Conservation (phyloP, 2,797 vertebrate species). For the Oceanodroma leucorhoa region DNA sequence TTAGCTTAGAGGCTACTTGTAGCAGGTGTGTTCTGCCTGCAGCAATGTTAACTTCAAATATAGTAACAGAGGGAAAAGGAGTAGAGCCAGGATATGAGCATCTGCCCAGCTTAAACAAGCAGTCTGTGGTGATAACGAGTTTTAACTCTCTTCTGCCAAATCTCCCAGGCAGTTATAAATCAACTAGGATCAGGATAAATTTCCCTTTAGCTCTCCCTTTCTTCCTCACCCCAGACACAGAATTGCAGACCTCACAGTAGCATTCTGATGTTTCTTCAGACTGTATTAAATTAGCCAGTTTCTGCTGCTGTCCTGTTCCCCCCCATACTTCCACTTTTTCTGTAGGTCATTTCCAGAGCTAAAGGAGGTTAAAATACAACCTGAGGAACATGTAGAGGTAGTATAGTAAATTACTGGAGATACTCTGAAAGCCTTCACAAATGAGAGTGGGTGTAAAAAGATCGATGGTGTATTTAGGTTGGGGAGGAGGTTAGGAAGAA, state of each 20-base stretch:
- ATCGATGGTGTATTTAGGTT: not conserved
- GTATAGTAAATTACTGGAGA: not conserved
- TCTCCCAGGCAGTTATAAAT: not conserved
- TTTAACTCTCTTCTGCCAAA: not conserved
- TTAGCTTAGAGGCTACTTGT: slow-evolving; percentile 15
- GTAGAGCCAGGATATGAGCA: not conserved
- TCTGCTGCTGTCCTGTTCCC: not conserved
- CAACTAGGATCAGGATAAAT: not conserved
- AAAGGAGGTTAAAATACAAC: not conserved
- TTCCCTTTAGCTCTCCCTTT: not conserved
- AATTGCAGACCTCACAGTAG: not conserved
- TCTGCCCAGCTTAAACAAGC: not conserved
- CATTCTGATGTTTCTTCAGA: not conserved
- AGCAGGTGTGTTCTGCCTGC: not conserved
- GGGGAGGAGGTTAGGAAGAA: not conserved
- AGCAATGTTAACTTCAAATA: not conserved
- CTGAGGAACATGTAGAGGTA: not conserved
- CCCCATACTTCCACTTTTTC: not conserved
- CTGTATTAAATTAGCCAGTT: not conserved
- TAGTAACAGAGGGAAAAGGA: not conserved
- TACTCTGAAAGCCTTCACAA: not conserved
- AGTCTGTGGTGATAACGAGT: not conserved
- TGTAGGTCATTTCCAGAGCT: not conserved
- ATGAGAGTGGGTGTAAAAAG: not conserved
- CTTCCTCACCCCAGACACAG: not conserved